Evolutionary conservation across 2,888 invertebrate genomes (phyloP).

Genomic region (Agrypnus murinus): DNA sequence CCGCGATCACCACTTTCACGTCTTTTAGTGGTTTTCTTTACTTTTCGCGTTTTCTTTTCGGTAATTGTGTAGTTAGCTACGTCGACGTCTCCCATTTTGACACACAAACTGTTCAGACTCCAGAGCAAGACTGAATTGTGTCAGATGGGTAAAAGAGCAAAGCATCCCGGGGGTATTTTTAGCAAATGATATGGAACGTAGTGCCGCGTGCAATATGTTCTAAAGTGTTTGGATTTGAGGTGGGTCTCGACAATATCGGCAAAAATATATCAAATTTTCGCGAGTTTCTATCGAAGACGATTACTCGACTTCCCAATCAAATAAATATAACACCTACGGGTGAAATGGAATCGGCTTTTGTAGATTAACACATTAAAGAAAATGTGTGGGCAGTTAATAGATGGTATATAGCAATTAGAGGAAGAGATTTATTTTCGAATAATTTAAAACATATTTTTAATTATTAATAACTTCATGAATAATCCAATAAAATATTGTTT

Average conservation of each 20-base stretch:
- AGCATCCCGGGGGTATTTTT: slow-evolving; percentile 68
- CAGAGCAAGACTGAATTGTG: slow-evolving; percentile 63
- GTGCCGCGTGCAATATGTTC: slow-evolving; percentile 62
- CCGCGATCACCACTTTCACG: slow-evolving; percentile 84
- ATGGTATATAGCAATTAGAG: too few species aligned
- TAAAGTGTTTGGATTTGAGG: slow-evolving; percentile 48
- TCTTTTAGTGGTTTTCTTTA: slow-evolving; percentile 90
- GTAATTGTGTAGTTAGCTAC: slow-evolving; percentile 89
- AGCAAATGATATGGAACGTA: slow-evolving; percentile 69
- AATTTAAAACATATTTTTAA: slow-evolving; percentile 23
- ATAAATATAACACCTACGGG: too few species aligned
- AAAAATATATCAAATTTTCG: slow-evolving; percentile 53
- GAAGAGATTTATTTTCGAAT: not conserved
- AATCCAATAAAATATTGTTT: slow-evolving; percentile 20
- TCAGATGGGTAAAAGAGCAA: slow-evolving; percentile 66
- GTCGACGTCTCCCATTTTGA: slow-evolving; percentile 91
- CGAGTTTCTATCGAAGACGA: slow-evolving; percentile 9
- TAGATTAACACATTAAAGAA: too few species aligned
- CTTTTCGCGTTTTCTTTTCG: slow-evolving; percentile 90
- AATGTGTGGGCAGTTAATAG: too few species aligned
- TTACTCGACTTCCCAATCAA: slow-evolving; percentile 5
- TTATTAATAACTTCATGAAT: slow-evolving; percentile 22
- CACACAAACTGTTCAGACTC: slow-evolving; percentile 58
- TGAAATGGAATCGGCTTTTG: too few species aligned
- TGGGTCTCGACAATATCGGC: slow-evolving; percentile 52